Evolutionary conservation across 2,888 invertebrate genomes (phyloP), one percentile per base, ranked within the genome.

Genomic region (Hypolimnas misippus): DNA sequence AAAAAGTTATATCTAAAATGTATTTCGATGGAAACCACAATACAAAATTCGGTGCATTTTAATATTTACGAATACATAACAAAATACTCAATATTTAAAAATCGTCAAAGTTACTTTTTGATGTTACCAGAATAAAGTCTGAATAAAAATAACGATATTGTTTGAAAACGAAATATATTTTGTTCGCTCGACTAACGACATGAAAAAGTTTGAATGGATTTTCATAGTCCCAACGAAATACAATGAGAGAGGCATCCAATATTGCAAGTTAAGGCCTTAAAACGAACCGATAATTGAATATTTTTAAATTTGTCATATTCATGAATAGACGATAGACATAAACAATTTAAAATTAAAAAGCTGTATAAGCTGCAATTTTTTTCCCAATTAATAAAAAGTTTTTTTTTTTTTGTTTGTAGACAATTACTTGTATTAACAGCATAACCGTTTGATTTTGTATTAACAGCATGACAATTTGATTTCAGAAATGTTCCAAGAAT

Each of bases 151-250:
- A 66, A 55, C 52, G 51, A 53, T 57, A 59, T 50, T 63, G 42
- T 49, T 46, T 54, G 38, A 53, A 38, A 38, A 29, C 40, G 33
- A 60, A 51, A 65, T 61, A 55, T 63, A 63, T 61, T 51, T 58
- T 42, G 57, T 54, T 54, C 74, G 76, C 71, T 75, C 77, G 56
- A 77, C 84, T 87, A 87, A 88, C 87, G 86, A 88, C 76, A 77
- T 82, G 80, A 87, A 87, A 87, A 89, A 85, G 74, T 83, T 77
- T 77, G 82, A 87, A 86, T 85, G 83, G 82, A 83, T 82, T 87
- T 87, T 85, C 86, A 86, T 87, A 78, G 77, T 78, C 68, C 66
- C 68, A 67, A 76, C 73, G 82, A 85, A 86, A 82, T 74, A 81
- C 70, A 78, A 76, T 77, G 76, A 73, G 72, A 77, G 74, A 78